A percentile compares a stretch with the other conserved stretches of the same genome.
phyloP scores from a whole-genome alignment of 2,113 vertebrate genomes.

The Tiliqua scincoides region DNA sequence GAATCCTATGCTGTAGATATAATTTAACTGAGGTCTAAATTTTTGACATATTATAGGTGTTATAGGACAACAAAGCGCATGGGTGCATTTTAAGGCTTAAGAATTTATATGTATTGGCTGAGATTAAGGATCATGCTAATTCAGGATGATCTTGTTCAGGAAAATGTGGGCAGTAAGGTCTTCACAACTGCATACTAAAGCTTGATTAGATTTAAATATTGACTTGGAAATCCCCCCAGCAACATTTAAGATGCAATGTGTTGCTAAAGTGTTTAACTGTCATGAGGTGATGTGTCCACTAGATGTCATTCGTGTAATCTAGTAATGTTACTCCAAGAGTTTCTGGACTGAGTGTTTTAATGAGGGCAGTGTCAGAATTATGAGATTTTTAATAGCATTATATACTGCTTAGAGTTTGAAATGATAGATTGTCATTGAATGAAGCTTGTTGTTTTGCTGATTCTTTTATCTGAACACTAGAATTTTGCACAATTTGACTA shows the following conservation, averaged over 20 bases:
- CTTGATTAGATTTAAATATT: conserved; percentile 22
- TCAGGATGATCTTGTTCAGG: not conserved
- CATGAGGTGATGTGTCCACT: conserved; percentile 67
- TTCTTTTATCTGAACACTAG: not conserved
- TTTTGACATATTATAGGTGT: not conserved
- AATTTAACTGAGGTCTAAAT: not conserved
- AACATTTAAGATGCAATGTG: not conserved
- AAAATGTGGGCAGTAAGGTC: not conserved
- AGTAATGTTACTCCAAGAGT: conserved; percentile 33
- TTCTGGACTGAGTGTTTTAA: conserved; percentile 11
- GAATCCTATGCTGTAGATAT: not conserved
- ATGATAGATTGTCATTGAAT: not conserved
- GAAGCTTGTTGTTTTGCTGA: not conserved
- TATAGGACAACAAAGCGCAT: not conserved
- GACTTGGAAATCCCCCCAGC: conserved; percentile 5
- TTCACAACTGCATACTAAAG: not conserved
- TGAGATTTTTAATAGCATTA: conserved; percentile 37
- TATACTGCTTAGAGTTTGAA: not conserved
- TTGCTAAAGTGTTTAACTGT: conserved; percentile 29
- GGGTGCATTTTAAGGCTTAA: not conserved
- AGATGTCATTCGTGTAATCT: conserved; percentile 82
- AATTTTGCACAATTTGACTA: conserved; percentile 9
- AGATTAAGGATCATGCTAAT: not conserved
- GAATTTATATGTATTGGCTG: not conserved
- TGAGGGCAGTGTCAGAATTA: conserved; percentile 31